Evolutionary conservation across 2,113 vertebrate species (phyloP).

Genomic region (Percopsis transmontana): DNA sequence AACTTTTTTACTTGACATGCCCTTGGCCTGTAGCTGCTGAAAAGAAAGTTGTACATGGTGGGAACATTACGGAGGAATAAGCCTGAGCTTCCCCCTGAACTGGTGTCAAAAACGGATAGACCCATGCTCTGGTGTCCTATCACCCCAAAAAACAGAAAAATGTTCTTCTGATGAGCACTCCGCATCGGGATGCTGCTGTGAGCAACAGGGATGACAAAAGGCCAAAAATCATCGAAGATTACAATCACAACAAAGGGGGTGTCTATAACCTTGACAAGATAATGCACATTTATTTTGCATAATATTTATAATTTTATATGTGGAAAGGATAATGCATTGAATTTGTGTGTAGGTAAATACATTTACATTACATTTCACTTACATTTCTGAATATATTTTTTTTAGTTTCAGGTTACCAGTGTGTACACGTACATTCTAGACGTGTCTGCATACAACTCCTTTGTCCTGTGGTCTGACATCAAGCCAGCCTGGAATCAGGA

Average conservation of each 20-base stretch:
- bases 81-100: neutral
- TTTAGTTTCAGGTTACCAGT: constrained; percentile 8
- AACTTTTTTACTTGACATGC: neutral
- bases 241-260: constrained; percentile 21
- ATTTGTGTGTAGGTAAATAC: too few relatives aligned
- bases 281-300: too few relatives aligned
- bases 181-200: neutral
- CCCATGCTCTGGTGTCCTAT: neutral
- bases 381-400: constrained; percentile 7
- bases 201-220: constrained; percentile 15
- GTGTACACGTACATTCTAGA: constrained; percentile 1
- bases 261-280: constrained; percentile 16
- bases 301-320: too few relatives aligned
- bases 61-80: neutral
- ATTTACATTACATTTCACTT: too few relatives aligned
- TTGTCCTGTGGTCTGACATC: constrained; percentile 1
- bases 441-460: neutral
- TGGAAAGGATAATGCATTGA: too few relatives aligned
- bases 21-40: neutral
- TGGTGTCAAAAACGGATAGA: neutral
- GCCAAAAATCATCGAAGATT: constrained; percentile 14
- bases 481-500: neutral
- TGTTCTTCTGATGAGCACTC: neutral
- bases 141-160: neutral
- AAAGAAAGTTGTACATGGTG: neutral